Evolutionary conservation across 2,113 vertebrate genomes (phyloP).

Genomic region (Calcarius ornatus): DNA sequence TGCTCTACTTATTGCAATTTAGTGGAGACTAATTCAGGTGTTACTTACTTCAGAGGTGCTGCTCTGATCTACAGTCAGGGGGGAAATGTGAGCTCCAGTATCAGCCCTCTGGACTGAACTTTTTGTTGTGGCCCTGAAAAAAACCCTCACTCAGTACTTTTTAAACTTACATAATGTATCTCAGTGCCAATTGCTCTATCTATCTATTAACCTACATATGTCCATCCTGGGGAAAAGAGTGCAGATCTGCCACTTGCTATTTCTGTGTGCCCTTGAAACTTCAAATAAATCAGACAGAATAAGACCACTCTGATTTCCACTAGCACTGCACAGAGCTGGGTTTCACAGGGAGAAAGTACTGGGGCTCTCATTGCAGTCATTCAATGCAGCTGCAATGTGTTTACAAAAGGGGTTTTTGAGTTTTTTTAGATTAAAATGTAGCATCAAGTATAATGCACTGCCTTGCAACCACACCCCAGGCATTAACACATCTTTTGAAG

Average conservation of each 20-base stretch:
- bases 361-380: not conserved
- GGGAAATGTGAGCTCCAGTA: not conserved
- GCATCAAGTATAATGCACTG: slow-evolving; percentile 1
- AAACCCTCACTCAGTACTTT: not conserved
- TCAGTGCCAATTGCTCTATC: not conserved
- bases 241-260: slow-evolving; percentile 23
- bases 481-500: slow-evolving; percentile 32
- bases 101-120: not conserved
- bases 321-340: not conserved
- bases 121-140: not conserved
- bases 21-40: not conserved
- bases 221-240: not conserved
- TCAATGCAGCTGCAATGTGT: not conserved
- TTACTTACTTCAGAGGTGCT: not conserved
- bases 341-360: not conserved
- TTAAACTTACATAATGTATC: not conserved
- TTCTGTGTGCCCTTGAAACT: slow-evolving; percentile 37
- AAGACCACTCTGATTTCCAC: not conserved
- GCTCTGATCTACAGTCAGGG: not conserved
- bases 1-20: not conserved
- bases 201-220: slow-evolving; percentile 36
- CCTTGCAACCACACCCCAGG: slow-evolving; percentile 34
- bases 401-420: not conserved
- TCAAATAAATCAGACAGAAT: slow-evolving; percentile 3
- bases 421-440: slow-evolving; percentile 41